phyloP scores from a whole-genome alignment of 2,797 vertebrate genomes.

The Acridotheres tristis region DNA sequence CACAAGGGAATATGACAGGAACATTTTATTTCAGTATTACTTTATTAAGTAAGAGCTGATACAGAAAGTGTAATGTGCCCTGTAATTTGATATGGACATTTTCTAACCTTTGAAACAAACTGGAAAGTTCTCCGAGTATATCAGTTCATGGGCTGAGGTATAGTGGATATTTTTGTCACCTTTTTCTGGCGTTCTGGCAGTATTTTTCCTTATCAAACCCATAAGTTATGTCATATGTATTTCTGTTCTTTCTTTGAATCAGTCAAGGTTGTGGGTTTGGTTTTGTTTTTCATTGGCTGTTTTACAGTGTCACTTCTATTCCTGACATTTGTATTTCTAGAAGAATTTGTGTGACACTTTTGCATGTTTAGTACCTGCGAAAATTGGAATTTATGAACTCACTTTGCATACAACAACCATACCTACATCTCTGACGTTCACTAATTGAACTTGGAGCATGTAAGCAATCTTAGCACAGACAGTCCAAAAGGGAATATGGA shows the following conservation, averaged over 20 bases:
- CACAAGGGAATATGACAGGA: background rate
- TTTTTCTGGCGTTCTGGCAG: background rate
- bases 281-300: constrained; percentile 5
- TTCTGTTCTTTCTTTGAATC: constrained; percentile 49
- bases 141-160: background rate
- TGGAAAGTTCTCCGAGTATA: background rate
- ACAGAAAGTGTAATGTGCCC: constrained; percentile 8
- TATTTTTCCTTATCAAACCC: constrained; percentile 37
- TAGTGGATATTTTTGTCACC: background rate
- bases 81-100: constrained; percentile 30
- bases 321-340: constrained; percentile 11
- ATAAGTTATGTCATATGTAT: constrained; percentile 39
- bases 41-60: constrained; percentile 40
- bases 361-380: background rate
- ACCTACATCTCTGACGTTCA: background rate
- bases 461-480: background rate
- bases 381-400: background rate
- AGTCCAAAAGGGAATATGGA: background rate
- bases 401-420: background rate
- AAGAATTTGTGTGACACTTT: constrained; percentile 7
- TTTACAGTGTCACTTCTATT: background rate
- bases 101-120: background rate
- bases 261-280: background rate
- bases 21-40: constrained; percentile 29
- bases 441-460: background rate